Evolutionary conservation across 1,140 invertebrate species (phyloP), one percentile per base, ranked within the genome.

Genomic region (Hycleus phaleratus): DNA sequence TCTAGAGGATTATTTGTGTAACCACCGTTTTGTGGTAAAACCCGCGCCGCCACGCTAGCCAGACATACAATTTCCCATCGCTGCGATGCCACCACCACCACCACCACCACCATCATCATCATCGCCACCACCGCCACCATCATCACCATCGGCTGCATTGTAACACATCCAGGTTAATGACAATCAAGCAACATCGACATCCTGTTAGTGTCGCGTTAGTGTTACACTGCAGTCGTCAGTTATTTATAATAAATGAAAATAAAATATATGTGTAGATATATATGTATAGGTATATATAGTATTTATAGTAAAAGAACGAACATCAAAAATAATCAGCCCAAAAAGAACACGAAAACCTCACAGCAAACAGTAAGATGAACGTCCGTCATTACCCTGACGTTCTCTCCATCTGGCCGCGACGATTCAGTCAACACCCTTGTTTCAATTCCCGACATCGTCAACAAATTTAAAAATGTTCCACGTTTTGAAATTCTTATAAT

Each of bases 221-320:
- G 71, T 73, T 73, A 72, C 70, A 71, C 69, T 72, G 71, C 71
- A 73, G 71, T 73, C 65, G 71, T 71, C 66, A 71, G 70, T 71
- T 71, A 71, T 63, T 67, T 58, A 65, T 63, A 64, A 71, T n/a
- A 42, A 42, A 42, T 8, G 11, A 42, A n/a, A 42, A 18, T 18
- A 18, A 18, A 18, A 18, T 18, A 18, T 18, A 18, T 18, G 18
- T 18, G 18, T 18, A 18, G 18, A 1, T n/a, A 10, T n/a, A 42
- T n/a, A 42, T 42, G 9, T 42, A 42, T 42, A 42, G 40, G 40
- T 42, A 42, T n/a, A 32, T 32, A 32, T 32, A 32, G 32, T 32
- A 32, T 18, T 39, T 7, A 39, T 42, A 42, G 11, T 42, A 42
- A 64, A 68, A 68, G 59, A 60, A 71, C 65, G 63, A 67, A 65